Base-by-base conservation (phyloP, 2,113 vertebrate genomes). In the Tylochromis polylepis region DNA sequence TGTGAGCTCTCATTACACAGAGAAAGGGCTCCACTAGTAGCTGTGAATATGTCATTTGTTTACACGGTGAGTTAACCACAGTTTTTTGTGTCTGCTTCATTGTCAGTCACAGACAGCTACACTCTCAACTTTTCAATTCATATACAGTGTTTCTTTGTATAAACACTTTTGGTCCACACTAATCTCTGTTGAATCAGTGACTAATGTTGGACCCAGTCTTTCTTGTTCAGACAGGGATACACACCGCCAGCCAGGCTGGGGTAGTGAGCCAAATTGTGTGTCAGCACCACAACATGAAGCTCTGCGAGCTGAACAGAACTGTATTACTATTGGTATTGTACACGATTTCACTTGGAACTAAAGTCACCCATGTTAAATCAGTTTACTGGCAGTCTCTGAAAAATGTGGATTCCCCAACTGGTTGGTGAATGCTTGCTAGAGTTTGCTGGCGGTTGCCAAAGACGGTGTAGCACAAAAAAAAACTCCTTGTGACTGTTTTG, bases 1-100 rank as follows among this genome's bases (percentile, higher is more conserved):
- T 55, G 41, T 22, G 79, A 84, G 87, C 82, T 88, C 81, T 82
- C 81, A 60, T 90, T 82, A 84, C 57, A n/a, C 88, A 67, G 27
- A 82, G 57, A 89, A 86, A 51, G 9, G 29, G 36, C 9, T 82
- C 81, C 85, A 27, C 12, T 58, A 55, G 86, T 77, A 57, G 86
- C 88, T 14, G 70, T 46, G 78, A 65, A 83, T 62, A 27, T 79
- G 81, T 90, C 89, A n/a, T 24, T 14, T 83, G 72, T 87, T 87
- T 88, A 88, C 86, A 81, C 7, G 2, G 72, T 18, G 67, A 85
- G 81, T 70, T 83, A 79, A 85, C 57, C 82, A 10, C 58, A 79
- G 49, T 79, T 87, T 79, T 49, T 9, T 29, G 31, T 12, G 36
- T 80, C 83, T 79, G 81, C 60, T 78, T 85, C 80, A 51, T 5